Evolutionary conservation across 2,113 vertebrate genomes (phyloP).

Genomic region (Hippocampus comes): DNA sequence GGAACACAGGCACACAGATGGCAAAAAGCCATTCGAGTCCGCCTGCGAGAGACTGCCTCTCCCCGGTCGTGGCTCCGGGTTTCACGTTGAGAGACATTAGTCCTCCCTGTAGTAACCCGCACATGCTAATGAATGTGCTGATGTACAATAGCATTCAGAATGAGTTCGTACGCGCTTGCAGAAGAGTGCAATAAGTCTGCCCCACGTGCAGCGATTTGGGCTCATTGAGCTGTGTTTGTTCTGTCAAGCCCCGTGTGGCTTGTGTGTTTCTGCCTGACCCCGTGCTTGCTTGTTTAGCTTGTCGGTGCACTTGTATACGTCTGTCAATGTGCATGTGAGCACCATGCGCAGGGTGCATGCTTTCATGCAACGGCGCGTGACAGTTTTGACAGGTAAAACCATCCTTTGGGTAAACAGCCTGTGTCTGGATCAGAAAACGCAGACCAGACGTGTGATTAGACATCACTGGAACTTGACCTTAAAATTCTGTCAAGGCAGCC

Average conservation of each 20-base stretch:
- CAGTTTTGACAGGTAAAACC: constrained; percentile 32
- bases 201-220: constrained; percentile 12
- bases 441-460: constrained; percentile 26
- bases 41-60: constrained; percentile 11
- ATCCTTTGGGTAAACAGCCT: constrained; percentile 42
- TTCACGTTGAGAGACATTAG: constrained; percentile 49
- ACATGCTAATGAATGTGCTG: constrained; percentile 53
- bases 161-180: constrained; percentile 21
- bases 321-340: background rate
- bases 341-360: background rate
- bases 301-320: background rate
- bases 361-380: background rate
- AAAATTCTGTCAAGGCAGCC: no score
- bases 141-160: constrained; percentile 38
- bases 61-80: constrained; percentile 28
- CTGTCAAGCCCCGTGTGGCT: constrained; percentile 1
- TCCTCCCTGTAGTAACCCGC: constrained; percentile 30
- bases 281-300: constrained; percentile 18
- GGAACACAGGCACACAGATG: constrained; percentile 1
- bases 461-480: constrained; percentile 46
- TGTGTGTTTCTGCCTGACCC: constrained; percentile 7
- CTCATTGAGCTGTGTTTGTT: background rate
- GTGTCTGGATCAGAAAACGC: constrained; percentile 35
- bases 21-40: constrained; percentile 29
- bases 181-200: constrained; percentile 6